Evolutionary conservation across 2,797 vertebrate genomes (phyloP), one percentile per base, ranked within the genome.

Genomic region (Benthosema pterotum): DNA sequence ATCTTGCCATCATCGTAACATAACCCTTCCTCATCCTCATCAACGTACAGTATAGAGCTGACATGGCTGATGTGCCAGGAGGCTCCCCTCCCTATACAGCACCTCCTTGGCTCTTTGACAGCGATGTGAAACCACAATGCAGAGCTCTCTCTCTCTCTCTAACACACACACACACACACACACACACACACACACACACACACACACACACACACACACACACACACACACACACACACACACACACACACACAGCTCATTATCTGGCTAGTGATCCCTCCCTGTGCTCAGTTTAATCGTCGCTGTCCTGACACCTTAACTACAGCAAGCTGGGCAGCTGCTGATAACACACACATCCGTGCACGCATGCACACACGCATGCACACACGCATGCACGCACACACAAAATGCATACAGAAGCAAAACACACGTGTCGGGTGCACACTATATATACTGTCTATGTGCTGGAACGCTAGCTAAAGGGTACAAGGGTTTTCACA

Each of bases 271-370:
- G 6, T 57, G 38, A 14, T 22, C 56, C 19, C 22, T 51, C 47
- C 47, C 42, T 42, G 22, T 8, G 17, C 57, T 71, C 57, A 38
- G 32, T 67, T 63, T 77, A 83, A 78, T 80, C 66, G 69, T 71
- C 64, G 38, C 69, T 63, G 56, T 82, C 66, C 22, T 52, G 51
- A 22, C 51, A 52, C 22, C 53, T 38, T 81, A 51, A 84, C 65
- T 75, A 72, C 52, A 64, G 71, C 83, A 80, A 77, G 84, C 81
- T 86, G 83, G 69, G 50, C 58, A 51, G 49, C 77, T 57, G 66
- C 74, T 81, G 83, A 86, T 84, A 86, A 80, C 13, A 60, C 22
- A 38, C 59, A 57, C 38, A 17, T 32, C 2, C 48, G 60, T 32
- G 60, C 18, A 47, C 53, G 55, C 58, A 63, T 22, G 6, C 6